phyloP scores from a whole-genome alignment of 2,113 vertebrate species.

The Himantopus leucocephalus region DNA sequence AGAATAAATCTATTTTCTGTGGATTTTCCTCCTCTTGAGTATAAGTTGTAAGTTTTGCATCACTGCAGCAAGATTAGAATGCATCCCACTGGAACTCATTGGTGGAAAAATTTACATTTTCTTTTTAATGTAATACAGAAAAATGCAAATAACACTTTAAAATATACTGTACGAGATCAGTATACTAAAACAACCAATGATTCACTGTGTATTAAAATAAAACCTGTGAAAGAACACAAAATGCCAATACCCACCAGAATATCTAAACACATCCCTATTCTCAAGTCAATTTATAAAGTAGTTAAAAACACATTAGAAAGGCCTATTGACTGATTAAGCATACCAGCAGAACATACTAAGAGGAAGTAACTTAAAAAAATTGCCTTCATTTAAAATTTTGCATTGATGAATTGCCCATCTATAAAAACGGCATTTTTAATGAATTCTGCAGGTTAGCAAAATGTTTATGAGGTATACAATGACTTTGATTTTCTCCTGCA shows the following conservation, averaged over 20 bases:
- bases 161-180: not conserved
- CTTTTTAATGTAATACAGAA: not conserved
- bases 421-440: not conserved
- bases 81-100: not conserved
- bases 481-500: not conserved
- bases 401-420: not conserved
- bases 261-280: not conserved
- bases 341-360: not conserved
- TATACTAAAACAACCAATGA: not conserved
- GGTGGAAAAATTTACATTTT: not conserved
- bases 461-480: not conserved
- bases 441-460: not conserved
- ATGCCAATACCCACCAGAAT: not conserved
- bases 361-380: not conserved
- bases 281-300: not conserved
- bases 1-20: not conserved
- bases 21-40: not conserved
- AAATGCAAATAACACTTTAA: not conserved
- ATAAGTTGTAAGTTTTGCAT: not conserved
- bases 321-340: not conserved
- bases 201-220: not conserved
- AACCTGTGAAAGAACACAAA: not conserved
- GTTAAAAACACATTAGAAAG: not conserved
- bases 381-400: not conserved
- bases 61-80: not conserved